Evolutionary conservation across 2,113 vertebrate genomes (phyloP), one percentile per base, ranked within the genome.

Genomic region (Eretmodus cyanostictus): DNA sequence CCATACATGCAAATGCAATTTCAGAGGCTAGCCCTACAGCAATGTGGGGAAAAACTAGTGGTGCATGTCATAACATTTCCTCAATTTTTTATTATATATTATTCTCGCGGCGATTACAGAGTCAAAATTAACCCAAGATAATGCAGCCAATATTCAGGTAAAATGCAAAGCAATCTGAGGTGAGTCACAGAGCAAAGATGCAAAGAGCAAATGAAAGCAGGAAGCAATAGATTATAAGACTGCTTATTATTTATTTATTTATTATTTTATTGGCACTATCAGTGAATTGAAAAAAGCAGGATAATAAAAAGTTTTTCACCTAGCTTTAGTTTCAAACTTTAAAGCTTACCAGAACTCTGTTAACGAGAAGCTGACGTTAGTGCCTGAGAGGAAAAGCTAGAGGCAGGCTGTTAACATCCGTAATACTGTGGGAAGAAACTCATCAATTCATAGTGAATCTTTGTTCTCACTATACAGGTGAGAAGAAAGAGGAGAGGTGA

Each of bases 391-490:
- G 71, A 86, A 29, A 84, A 89, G 73, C 54, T 13, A 10, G 17
- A 51, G 61, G 76, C 61, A 11, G 84, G 79, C 45, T 83, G 79
- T 63, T 88, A 87, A 85, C 89, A 82, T 71, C 53, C 36, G 17
- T 82, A 61, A 84, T 42, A 84, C 51, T 12, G 42, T 61, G 61
- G 63, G 55, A 80, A 84, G 63, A 31, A 85, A 53, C 81, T 89
- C 87, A 89, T 90, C 76, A 90, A 85, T 88, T 85, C 83, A 89
- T 11, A 29, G 29, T 47, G 51, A 57, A 66, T 80, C 87, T 88
- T 80, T 90, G 76, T 86, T 92, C 81, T 45, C 29, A 59, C 86
- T 89, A 80, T 54, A 90, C 73, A 89, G 81, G 92, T 91, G 71
- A 89, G 57, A 81, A 22, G 38, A 31, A 76, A 38, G 29, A 71